Percentiles rank a stretch among this genome's conserved stretches.
phyloP scores from a whole-genome alignment of 37 sponge, comb jelly and placozoan species.

The Bolinopsis microptera region DNA sequence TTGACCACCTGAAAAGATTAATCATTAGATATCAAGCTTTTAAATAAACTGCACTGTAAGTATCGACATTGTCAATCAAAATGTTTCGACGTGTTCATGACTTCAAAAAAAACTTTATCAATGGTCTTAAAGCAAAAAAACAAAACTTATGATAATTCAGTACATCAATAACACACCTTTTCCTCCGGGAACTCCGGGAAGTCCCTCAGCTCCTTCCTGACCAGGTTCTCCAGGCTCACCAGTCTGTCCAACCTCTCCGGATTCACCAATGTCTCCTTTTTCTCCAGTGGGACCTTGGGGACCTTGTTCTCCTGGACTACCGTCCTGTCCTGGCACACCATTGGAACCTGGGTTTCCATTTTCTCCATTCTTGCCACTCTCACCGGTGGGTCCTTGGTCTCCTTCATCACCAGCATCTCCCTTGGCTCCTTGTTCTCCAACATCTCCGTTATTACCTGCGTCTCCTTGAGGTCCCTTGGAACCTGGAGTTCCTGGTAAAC shows the following conservation, averaged over 20 bases:
- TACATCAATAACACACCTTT: neutral
- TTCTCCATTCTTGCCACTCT: neutral
- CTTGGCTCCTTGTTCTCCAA: neutral
- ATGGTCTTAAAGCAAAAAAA: no score
- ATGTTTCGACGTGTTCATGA: no score
- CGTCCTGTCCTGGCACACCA: slow-evolving; percentile 40
- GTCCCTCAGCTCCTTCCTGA: neutral
- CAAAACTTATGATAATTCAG: no score
- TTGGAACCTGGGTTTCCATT: slow-evolving; percentile 19
- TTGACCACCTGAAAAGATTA: neutral
- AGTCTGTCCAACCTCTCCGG: slow-evolving; percentile 16
- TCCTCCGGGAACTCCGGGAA: neutral
- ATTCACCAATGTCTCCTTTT: neutral
- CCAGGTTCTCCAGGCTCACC: neutral
- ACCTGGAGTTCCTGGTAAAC: slow-evolving; percentile 9
- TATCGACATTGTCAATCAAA: no score
- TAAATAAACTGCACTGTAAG: no score
- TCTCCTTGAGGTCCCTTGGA: slow-evolving; percentile 21
- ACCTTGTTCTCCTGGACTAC: neutral
- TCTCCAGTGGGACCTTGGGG: neutral
- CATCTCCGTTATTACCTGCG: neutral
- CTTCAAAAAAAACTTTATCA: no score
- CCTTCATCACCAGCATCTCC: neutral
- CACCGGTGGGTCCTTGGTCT: neutral
- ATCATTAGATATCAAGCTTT: no score